These are phyloP conservation scores for Leptodactylus fallax DNA, from an alignment of 2,797 vertebrate species.

Conservation along the genomic window DNA sequence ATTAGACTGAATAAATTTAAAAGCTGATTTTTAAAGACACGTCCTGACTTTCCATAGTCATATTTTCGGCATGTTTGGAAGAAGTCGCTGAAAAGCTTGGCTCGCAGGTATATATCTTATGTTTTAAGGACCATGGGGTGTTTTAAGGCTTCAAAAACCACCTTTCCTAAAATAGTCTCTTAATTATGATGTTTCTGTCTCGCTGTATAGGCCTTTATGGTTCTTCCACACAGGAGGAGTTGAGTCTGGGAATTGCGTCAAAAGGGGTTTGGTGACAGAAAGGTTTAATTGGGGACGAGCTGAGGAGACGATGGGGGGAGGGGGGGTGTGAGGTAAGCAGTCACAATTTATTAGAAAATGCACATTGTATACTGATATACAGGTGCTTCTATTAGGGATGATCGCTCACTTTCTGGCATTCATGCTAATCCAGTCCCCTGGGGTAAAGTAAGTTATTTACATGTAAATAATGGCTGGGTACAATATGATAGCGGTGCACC, in stretches of 20 bases:
- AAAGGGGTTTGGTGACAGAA: conserved; percentile 36
- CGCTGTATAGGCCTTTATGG: conserved; percentile 38
- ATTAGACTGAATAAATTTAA: conserved; percentile 98
- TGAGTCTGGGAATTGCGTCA: conserved; percentile 37
- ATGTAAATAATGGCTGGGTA: conserved; percentile 12
- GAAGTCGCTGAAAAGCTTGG: conserved; percentile 60
- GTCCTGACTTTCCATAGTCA: conserved; percentile 72
- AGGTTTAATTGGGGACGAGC: conserved; percentile 55
- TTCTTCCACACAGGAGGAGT: conserved; percentile 28
- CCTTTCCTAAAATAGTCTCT: conserved; percentile 52
- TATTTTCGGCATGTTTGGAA: conserved; percentile 74
- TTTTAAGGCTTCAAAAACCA: conserved; percentile 65
- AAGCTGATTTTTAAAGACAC: conserved; percentile 73
- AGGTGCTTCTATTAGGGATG: conserved; percentile 2
- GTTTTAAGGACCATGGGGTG: conserved; percentile 67
- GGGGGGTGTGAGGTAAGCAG: conserved; percentile 18
- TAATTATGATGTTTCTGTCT: conserved; percentile 63
- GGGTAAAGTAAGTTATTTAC: neutral
- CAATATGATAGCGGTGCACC: neutral
- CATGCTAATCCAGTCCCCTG: conserved; percentile 26
- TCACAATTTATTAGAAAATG: conserved; percentile 57
- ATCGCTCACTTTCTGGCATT: neutral
- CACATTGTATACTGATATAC: conserved; percentile 33
- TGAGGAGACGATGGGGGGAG: neutral
- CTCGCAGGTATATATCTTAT: conserved; percentile 64